phyloP scores from a whole-genome alignment of 2,888 invertebrate species.

The Pachydiplax longipennis region DNA sequence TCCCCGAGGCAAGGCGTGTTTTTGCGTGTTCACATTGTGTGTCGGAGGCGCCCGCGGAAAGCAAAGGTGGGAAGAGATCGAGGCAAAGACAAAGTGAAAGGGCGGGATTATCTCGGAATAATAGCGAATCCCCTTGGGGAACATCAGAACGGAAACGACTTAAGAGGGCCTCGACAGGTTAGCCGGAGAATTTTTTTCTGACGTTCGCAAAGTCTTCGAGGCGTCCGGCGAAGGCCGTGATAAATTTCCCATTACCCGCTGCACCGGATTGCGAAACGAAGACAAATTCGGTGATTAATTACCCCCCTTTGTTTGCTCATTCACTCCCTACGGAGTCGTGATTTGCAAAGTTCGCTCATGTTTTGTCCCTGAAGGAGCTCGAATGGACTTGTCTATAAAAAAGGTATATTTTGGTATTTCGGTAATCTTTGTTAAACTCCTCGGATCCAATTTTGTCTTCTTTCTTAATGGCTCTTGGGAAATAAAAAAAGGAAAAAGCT shows the following conservation, averaged over 20 bases:
- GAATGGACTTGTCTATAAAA: too few species aligned
- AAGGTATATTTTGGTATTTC: too few species aligned
- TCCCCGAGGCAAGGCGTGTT: neutral
- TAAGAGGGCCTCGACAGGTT: neutral
- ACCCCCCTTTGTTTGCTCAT: too few species aligned
- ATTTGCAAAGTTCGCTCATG: too few species aligned
- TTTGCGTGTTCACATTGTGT: neutral
- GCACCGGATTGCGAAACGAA: neutral
- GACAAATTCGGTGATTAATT: too few species aligned
- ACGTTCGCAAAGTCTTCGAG: neutral
- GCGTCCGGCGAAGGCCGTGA: neutral
- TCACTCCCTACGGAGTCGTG: too few species aligned
- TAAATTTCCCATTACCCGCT: neutral
- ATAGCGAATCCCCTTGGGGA: neutral
- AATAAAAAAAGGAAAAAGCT: too few species aligned
- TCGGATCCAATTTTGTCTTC: too few species aligned
- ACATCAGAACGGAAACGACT: neutral
- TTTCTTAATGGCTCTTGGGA: too few species aligned
- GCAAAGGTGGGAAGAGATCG: neutral
- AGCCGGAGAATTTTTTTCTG: neutral
- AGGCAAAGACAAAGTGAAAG: neutral
- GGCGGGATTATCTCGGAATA: neutral
- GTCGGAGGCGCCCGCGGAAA: neutral
- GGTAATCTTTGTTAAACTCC: too few species aligned
- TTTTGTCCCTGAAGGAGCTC: too few species aligned